A percentile compares a stretch with the other conserved stretches of the same genome.
Conservation (phyloP, 2,113 vertebrate species). For the Rattus rattus region DNA sequence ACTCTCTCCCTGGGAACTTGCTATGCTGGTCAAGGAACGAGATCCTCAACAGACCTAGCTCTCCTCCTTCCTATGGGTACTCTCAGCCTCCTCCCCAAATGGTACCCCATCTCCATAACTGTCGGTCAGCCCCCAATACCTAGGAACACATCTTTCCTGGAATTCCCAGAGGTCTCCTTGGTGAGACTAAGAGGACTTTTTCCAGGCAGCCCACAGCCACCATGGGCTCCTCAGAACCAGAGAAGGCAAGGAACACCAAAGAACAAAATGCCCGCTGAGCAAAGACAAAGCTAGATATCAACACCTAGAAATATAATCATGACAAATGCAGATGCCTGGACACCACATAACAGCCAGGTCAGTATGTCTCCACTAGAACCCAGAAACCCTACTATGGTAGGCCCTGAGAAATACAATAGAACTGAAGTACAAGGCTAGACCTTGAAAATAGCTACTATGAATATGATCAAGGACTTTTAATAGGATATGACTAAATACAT, state of each 20-base stretch:
- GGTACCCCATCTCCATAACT: background rate
- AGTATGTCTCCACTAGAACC: background rate
- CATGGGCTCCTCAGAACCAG: background rate
- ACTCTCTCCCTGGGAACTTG: background rate
- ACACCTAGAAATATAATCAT: background rate
- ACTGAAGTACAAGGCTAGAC: background rate
- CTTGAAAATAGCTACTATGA: background rate
- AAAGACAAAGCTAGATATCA: background rate
- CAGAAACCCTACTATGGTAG: background rate
- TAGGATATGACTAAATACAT: background rate
- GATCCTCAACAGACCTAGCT: background rate
- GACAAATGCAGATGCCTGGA: background rate
- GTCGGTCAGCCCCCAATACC: background rate
- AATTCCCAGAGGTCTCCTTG: background rate
- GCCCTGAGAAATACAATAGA: background rate
- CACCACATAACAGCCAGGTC: background rate
- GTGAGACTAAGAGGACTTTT: background rate
- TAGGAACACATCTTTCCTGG: background rate
- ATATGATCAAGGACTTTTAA: background rate
- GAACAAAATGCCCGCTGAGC: background rate
- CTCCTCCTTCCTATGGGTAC: background rate
- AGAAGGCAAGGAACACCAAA: background rate
- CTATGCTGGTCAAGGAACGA: background rate
- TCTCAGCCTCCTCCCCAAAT: background rate
- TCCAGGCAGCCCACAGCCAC: background rate